phyloP scores from a whole-genome alignment of 2,888 invertebrate genomes.

The Venusia cambrica region DNA sequence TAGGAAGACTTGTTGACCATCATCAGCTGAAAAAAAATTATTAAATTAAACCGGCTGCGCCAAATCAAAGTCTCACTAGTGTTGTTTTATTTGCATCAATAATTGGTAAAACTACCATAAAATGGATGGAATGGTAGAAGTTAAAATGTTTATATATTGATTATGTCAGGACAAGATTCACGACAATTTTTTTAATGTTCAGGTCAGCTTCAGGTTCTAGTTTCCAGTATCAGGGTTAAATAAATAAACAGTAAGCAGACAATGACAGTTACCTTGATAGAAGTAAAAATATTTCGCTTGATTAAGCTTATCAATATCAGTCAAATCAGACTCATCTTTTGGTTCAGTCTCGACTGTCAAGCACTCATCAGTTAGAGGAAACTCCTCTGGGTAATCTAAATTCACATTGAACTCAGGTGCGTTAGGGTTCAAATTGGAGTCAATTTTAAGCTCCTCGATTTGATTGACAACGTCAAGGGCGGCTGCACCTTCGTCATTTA shows the following conservation, averaged over 20 bases:
- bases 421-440: conserved; percentile 60
- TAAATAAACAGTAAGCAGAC: conserved; percentile 3
- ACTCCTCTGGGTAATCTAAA: conserved; percentile 45
- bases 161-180: too few relatives aligned
- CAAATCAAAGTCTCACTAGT: too few relatives aligned
- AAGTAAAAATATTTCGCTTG: conserved; percentile 86
- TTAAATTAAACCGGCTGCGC: too few relatives aligned
- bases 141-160: too few relatives aligned
- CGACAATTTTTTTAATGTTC: too few relatives aligned
- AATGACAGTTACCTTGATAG: conserved; percentile 86
- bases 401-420: conserved; percentile 50
- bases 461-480: conserved; percentile 50
- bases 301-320: conserved; percentile 63
- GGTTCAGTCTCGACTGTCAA: conserved; percentile 34
- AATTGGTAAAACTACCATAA: too few relatives aligned
- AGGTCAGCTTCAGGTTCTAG: too few relatives aligned
- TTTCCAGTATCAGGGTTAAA: too few relatives aligned
- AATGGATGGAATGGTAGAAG: too few relatives aligned
- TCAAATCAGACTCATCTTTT: conserved; percentile 38
- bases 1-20: conserved; percentile 96
- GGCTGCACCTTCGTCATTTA: conserved; percentile 61
- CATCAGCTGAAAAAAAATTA: conserved; percentile 84
- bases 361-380: conserved; percentile 49
- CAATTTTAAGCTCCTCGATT: conserved; percentile 45
- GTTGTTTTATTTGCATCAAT: too few relatives aligned